Base-by-base conservation (phyloP, 2,113 vertebrate genomes). In the Peromyscus leucopus region DNA sequence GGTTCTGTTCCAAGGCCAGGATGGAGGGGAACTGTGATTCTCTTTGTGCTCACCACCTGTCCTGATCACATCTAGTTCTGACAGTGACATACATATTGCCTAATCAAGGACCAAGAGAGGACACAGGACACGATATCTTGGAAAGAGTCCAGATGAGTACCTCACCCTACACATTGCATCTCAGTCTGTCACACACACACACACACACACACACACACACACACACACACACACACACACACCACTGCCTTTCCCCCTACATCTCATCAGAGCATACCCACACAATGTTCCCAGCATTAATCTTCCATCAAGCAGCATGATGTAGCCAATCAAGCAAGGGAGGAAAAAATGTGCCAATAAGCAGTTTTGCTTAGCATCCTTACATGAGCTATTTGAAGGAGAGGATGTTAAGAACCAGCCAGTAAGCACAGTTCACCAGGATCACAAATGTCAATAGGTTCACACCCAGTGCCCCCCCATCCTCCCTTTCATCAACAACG, bases 381-480 rank as follows among this genome's bases (percentile, higher is more conserved):
- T 93, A 51, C 90, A 93, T 96, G 69, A 96, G 90, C 84, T 93
- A 75, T 80, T 95, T 89, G 92, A 51, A 86, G 89, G 72, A 97
- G 59, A 91, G 11, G 15, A 39, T 42, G 26, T 39, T 85, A 71
- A 95, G 84, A 95, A 87, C 17, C 5, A 15, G 72, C 36, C 21
- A n/a, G 80, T 8, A 71, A 46, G n/a, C 55, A 92, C 93, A 92
- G 69, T 31, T 82, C 57, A 67, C 24, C 15, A 33, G 33, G 42
- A 96, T 57, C 75, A 92, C 88, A 90, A 55, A 95, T 92, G 48
- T 88, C 4, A 76, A 36, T 36, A 93, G 84, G 26, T 55, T 94
- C 22, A 12, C n/a, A 9, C 57, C 69, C 86, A 46, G 22, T 51
- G 51, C 51, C 51, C 42, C 33, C 21, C 76, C 80, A 48, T 5